These are phyloP conservation scores for Leptinotarsa peninsularis DNA, from an alignment of 2,888 invertebrate genomes.

Conservation along the genomic window DNA sequence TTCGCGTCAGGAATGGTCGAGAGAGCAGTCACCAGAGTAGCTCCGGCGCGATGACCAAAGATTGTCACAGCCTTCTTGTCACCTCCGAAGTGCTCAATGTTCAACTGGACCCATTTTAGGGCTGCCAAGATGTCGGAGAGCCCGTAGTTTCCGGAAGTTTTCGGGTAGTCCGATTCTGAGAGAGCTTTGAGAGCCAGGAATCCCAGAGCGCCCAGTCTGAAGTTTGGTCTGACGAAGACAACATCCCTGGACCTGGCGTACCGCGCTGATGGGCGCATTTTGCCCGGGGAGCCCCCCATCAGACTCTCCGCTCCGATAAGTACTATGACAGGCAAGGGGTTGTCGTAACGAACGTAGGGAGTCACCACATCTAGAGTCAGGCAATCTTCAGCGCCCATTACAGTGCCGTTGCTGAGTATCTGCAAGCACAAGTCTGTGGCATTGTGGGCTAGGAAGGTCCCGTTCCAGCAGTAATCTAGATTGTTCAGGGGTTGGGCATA, in stretches of 20 bases:
- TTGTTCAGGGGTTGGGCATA: constrained; percentile 76
- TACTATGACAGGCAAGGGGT: constrained; percentile 85
- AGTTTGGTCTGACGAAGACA: constrained; percentile 88
- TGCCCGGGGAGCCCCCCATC: constrained; percentile 81
- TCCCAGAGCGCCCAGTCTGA: constrained; percentile 74
- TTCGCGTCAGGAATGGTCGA: constrained; percentile 71
- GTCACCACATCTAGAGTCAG: constrained; percentile 85
- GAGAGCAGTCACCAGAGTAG: constrained; percentile 83
- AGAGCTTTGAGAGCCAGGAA: constrained; percentile 82
- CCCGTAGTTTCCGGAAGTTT: constrained; percentile 87
- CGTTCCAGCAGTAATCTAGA: constrained; percentile 84
- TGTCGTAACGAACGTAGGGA: constrained; percentile 82
- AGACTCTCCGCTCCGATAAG: constrained; percentile 83
- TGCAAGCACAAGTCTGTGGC: constrained; percentile 78
- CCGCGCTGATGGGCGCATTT: constrained; percentile 79
- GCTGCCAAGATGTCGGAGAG: constrained; percentile 83
- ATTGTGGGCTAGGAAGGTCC: constrained; percentile 76
- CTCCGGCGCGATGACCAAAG: constrained; percentile 86
- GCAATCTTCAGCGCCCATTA: constrained; percentile 84
- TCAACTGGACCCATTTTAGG: constrained; percentile 83
- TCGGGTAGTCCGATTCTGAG: constrained; percentile 77
- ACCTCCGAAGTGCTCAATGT: constrained; percentile 88
- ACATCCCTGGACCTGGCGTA: constrained; percentile 82
- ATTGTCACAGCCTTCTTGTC: constrained; percentile 82
- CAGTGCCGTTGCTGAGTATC: constrained; percentile 74